phyloP scores from a whole-genome alignment of 2,113 vertebrate species.

The Brienomyrus brachyistius region DNA sequence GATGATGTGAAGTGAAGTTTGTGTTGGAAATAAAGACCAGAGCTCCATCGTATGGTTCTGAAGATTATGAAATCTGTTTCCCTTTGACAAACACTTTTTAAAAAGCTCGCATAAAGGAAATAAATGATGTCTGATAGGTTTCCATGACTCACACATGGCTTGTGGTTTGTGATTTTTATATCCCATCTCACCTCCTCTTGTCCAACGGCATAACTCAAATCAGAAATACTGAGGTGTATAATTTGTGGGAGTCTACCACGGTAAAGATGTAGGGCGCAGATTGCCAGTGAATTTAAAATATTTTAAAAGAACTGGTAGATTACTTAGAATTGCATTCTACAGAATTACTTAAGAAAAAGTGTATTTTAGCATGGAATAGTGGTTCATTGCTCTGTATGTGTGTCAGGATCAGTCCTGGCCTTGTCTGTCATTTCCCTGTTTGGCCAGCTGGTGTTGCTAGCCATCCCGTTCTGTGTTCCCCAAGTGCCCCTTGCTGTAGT shows the following conservation, averaged over 20 bases:
- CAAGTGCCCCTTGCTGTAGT: background rate
- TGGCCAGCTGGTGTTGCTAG: background rate
- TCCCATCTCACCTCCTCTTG: background rate
- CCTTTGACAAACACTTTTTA: background rate
- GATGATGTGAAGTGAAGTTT: background rate
- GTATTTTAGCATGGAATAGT: background rate
- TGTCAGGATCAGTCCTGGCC: background rate
- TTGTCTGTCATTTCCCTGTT: background rate
- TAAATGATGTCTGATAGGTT: background rate
- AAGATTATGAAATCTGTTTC: background rate
- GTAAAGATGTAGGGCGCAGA: background rate
- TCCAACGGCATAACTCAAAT: background rate
- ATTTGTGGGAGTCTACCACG: background rate
- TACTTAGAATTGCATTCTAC: background rate
- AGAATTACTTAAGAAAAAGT: background rate
- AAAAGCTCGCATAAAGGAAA: background rate
- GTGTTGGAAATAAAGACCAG: background rate
- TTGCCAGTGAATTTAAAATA: background rate
- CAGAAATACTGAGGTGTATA: background rate
- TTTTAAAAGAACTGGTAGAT: background rate
- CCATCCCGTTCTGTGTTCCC: background rate
- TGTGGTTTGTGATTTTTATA: conserved; percentile 2
- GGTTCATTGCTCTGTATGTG: background rate
- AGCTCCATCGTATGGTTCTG: background rate
- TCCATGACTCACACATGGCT: background rate